Base-by-base conservation (phyloP, 2,113 vertebrate species). In the Carollia perspicillata region DNA sequence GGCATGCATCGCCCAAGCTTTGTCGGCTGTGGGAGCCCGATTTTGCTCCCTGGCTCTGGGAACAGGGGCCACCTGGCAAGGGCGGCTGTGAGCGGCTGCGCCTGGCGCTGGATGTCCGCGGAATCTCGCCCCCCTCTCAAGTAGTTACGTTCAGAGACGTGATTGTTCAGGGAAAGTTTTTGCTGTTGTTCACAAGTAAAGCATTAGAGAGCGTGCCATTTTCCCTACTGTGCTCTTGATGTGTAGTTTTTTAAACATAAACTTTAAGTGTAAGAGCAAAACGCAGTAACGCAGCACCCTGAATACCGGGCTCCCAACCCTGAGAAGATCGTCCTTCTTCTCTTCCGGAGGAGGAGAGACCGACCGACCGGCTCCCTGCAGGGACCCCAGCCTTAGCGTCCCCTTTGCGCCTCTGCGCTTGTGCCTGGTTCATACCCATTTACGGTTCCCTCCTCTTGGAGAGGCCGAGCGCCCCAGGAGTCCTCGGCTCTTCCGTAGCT, bases 231-330 rank as follows among this genome's bases (percentile, higher is more conserved):
- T 86, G 72, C 83, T 69, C 14, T 92, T 20, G 16, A 11, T 69
- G 2, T 74, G 13, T 51, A 30, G 55, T 23, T 89, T 87, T 58
- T 51, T 80, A 40, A 28, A 90, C 53, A 13, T 60, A 85, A 71
- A 71, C 11, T 18, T 78, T 58, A 94, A 89, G 18, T 66, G 28
- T 4, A 77, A 89, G 89, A 78, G 35, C 2, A 23, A 78, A 92
- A 40, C 23, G n/a, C 20, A 68, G 20, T 78, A 42, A 26, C 4
- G 3, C 10, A 7, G 35, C 81, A 35, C 16, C 44, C 58, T 95
- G 42, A 66, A 44, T 68, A 63, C n/a, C 58, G 20, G 44, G 53
- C 78, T 75, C 91, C 28, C 53, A 55, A 66, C 68, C 30, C 66
- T 44, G 72, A 44, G 69, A 51, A 40, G 16, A 30, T 53, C 16